phyloP scores from a whole-genome alignment of 2,797 vertebrate genomes.

The Hapalemur alaotrensis region DNA sequence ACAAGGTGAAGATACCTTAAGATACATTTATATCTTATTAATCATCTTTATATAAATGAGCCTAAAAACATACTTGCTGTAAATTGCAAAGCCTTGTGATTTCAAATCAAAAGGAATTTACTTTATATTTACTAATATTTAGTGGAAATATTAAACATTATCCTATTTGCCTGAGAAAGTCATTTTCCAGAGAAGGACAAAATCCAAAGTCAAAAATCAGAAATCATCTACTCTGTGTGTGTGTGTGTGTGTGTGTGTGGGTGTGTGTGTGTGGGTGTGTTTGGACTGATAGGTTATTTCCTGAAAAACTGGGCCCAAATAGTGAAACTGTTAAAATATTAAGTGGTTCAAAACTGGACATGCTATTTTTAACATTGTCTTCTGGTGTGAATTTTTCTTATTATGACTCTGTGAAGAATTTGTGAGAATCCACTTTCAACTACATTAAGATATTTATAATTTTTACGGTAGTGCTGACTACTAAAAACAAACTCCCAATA shows the following conservation, averaged over 20 bases:
- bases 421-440: neutral
- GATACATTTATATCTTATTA: neutral
- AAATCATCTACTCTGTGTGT: neutral
- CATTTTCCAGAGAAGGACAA: neutral
- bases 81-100: conserved; percentile 45
- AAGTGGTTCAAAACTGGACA: conserved; percentile 10
- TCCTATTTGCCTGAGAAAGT: neutral
- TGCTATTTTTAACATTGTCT: neutral
- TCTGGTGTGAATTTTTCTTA: neutral
- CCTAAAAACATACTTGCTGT: neutral
- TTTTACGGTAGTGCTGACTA: neutral
- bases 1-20: neutral
- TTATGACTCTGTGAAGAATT: neutral
- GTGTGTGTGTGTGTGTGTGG: neutral
- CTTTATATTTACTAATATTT: neutral
- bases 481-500: neutral
- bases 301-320: neutral
- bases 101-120: conserved; percentile 29
- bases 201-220: conserved; percentile 31
- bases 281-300: neutral
- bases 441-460: neutral
- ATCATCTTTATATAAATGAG: neutral
- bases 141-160: neutral
- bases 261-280: neutral
- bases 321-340: neutral